Base-by-base conservation (phyloP, 2,797 vertebrate genomes). In the Chromis chromis region DNA sequence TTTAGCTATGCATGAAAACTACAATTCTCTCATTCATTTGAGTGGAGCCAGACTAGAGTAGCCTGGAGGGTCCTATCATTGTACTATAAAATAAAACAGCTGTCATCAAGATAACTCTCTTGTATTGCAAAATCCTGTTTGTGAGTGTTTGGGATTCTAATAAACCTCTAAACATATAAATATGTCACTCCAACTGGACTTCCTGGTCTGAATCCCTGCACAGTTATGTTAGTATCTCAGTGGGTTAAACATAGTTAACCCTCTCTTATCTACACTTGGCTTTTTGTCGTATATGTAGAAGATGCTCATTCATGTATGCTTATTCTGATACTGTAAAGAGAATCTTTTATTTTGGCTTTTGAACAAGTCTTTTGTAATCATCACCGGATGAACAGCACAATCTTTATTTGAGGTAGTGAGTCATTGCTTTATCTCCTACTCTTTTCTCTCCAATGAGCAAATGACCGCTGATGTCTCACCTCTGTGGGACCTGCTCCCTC, bases 401-500 rank as follows among this genome's bases (percentile, higher is more conserved):
- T 54, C 50, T 73, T 79, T 68, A 67, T 74, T 77, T 74, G 19
- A 69, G 50, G 33, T 44, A 67, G 62, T 70, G 48, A 77, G 63
- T 72, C 58, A 72, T 70, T 66, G 57, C 70, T 64, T 79, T 63
- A 62, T 67, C 76, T 76, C 58, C 72, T 52, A 25, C 48, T 80
- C 4, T 60, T 80, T 82, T 65, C 65, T 82, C 52, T 71, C 31
- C 19, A 33, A 79, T 22, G 65, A 84, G 65, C 39, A 84, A 90
- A 86, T 78, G 65, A 53, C 82, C 10, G 0, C 65, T 78, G 81
- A 77, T 81, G 81, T 84, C 78, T 89, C 79, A 83, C 86, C 79
- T 89, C 80, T 62, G 56, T 28, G 59, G 63, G 74, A 86, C 71
- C 79, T 44, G 14, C 83, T 78, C 75, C 33, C 73, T 73, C 72